Evolutionary conservation across 2,888 invertebrate genomes (phyloP), one percentile per base, ranked within the genome.

Genomic region (Tenthredo scrophulariae): DNA sequence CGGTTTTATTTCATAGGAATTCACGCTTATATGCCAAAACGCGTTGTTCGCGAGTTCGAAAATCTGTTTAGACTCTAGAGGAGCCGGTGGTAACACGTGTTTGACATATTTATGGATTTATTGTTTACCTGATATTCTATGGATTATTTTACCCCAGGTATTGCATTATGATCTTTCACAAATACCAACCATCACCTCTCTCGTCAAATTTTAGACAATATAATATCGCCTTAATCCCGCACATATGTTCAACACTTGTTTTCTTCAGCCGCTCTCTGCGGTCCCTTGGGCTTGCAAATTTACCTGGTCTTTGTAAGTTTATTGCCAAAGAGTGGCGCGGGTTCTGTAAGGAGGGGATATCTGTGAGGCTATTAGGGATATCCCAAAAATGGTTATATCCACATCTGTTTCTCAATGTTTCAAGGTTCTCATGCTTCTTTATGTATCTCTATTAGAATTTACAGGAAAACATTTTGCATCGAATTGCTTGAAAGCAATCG

Each of bases 291-390:
- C 83, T 80, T 85, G 84, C 84, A 75, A 86, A 85, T 85, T 84
- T 87, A 87, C 86, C 87, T 87, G 87, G 83, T 85, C 70, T 86
- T 85, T 80, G 22, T 62, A 22, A 62, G 65, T 62, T 80, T 80
- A 80, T 80, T 80, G 62, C 65, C 80, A 29, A 13, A 37, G 10
- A 54, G 62, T 37, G 80, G 58, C 80, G 80, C 26, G 58, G 40
- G 62, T n/a, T 54, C 0, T 22, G 62, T 22, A 26, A 10, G 33
- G 37, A 33, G 43, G 43, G 22, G 43, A n/a, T 13, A 26, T 37
- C 37, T 37, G 37, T 37, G 37, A 18, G 77, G 50, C 13, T 77
- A 54, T 80, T 80, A 40, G 40, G 40, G 22, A 26, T 80, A 62
- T 80, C 6, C 80, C 22, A 40, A 15, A 65, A 80, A 80, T 80